These are phyloP conservation scores for Catocala nupta DNA, from an alignment of 2,888 invertebrate species.

Conservation along the genomic window DNA sequence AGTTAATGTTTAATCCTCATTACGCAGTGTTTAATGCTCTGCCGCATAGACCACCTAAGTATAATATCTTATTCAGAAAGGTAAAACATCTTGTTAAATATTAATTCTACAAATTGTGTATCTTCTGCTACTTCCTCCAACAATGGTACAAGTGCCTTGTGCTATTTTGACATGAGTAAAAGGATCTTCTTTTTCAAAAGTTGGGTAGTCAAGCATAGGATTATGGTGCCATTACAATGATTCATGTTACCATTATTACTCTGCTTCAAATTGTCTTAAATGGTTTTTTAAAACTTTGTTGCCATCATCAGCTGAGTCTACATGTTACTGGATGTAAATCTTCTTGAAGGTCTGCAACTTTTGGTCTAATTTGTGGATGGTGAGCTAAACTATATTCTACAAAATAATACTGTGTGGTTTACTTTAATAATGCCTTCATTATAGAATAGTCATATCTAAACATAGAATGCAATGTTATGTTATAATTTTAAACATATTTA, in stretches of 20 bases:
- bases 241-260: slow-evolving; percentile 2
- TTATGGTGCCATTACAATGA: background rate
- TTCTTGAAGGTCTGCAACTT: slow-evolving; percentile 21
- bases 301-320: slow-evolving; percentile 20
- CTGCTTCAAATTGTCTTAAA: slow-evolving; percentile 22
- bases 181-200: background rate
- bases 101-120: too few species aligned
- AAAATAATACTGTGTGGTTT: slow-evolving; percentile 1
- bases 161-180: background rate
- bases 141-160: slow-evolving; percentile 17
- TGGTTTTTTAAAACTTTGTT: slow-evolving; percentile 26
- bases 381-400: slow-evolving; percentile 20
- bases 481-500: background rate
- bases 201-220: background rate
- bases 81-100: too few species aligned
- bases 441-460: background rate
- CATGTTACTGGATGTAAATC: slow-evolving; percentile 21
- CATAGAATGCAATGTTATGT: background rate
- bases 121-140: background rate
- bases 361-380: slow-evolving; percentile 15
- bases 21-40: too few species aligned
- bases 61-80: too few species aligned
- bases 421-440: background rate
- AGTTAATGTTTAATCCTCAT: too few species aligned
- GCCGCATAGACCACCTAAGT: too few species aligned